Evolutionary conservation across 1,140 invertebrate genomes (phyloP).

Genomic region (Drosophila nasuta): DNA sequence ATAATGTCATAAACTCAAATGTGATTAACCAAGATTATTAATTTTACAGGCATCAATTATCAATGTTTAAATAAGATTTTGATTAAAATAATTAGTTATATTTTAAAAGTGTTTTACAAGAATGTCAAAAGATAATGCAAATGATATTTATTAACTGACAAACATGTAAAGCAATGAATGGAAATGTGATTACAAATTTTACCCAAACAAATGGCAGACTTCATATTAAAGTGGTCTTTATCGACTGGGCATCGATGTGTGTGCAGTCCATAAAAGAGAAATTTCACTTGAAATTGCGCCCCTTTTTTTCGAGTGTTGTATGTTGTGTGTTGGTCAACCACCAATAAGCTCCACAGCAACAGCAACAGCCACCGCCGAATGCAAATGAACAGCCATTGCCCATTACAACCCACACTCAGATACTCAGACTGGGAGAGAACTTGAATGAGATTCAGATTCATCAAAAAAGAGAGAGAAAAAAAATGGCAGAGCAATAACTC

Average conservation of each 20-base stretch:
- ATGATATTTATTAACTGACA: too few relatives aligned
- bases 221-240: slow-evolving; percentile 20
- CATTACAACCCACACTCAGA: slow-evolving; percentile 26
- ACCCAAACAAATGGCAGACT: neutral
- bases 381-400: slow-evolving; percentile 71
- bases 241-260: slow-evolving; percentile 57
- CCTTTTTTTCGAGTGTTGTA: slow-evolving; percentile 44
- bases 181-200: neutral
- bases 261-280: slow-evolving; percentile 38
- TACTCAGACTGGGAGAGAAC: neutral
- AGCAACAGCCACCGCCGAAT: slow-evolving; percentile 39
- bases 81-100: too few relatives aligned
- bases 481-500: slow-evolving; percentile 65
- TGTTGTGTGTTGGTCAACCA: slow-evolving; percentile 69
- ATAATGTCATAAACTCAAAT: too few relatives aligned
- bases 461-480: slow-evolving; percentile 16
- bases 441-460: slow-evolving; percentile 55
- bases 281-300: slow-evolving; percentile 70
- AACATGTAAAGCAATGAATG: too few relatives aligned
- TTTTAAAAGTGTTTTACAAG: too few relatives aligned
- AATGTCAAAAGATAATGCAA: too few relatives aligned
- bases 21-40: too few relatives aligned
- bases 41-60: too few relatives aligned
- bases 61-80: too few relatives aligned
- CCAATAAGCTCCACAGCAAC: slow-evolving; percentile 54